Percentiles rank a stretch among this genome's conserved stretches.
These are phyloP conservation scores for Sisyra terminalis DNA, from an alignment of 2,888 invertebrate species.

Conservation along the genomic window DNA sequence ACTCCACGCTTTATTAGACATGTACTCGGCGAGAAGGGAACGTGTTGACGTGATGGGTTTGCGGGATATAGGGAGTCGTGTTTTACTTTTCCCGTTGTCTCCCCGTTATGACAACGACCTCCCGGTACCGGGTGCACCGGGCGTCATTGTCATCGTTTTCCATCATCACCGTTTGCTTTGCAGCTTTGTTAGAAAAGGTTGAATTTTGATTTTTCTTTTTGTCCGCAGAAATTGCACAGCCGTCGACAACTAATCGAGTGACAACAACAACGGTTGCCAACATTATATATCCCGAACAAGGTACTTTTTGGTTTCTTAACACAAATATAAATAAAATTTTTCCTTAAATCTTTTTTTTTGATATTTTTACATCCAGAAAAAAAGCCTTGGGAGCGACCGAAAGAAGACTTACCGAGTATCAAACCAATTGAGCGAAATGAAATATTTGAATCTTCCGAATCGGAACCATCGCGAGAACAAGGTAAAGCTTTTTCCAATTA, in stretches of 20 bases:
- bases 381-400: slow-evolving; percentile 2
- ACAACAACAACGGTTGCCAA: slow-evolving; percentile 10
- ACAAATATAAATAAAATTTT: not conserved
- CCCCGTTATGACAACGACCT: too few species aligned
- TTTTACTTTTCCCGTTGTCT: too few species aligned
- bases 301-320: slow-evolving; percentile 5
- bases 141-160: too few species aligned
- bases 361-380: slow-evolving; percentile 1
- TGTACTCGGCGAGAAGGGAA: too few species aligned
- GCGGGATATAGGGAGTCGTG: too few species aligned
- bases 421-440: slow-evolving; percentile 5
- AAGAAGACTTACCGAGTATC: slow-evolving; percentile 4
- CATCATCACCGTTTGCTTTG: too few species aligned
- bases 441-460: slow-evolving; percentile 14
- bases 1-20: too few species aligned
- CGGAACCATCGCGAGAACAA: slow-evolving; percentile 21
- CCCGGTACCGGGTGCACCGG: too few species aligned
- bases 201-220: not conserved
- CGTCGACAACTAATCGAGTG: slow-evolving; percentile 16
- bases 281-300: slow-evolving; percentile 8
- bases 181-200: not conserved
- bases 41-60: too few species aligned
- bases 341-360: not conserved
- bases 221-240: slow-evolving; percentile 20
- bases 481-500: slow-evolving; percentile 15